These are phyloP conservation scores for Enhydra lutris DNA, from an alignment of 2,113 vertebrate genomes.

Conservation along the genomic window DNA sequence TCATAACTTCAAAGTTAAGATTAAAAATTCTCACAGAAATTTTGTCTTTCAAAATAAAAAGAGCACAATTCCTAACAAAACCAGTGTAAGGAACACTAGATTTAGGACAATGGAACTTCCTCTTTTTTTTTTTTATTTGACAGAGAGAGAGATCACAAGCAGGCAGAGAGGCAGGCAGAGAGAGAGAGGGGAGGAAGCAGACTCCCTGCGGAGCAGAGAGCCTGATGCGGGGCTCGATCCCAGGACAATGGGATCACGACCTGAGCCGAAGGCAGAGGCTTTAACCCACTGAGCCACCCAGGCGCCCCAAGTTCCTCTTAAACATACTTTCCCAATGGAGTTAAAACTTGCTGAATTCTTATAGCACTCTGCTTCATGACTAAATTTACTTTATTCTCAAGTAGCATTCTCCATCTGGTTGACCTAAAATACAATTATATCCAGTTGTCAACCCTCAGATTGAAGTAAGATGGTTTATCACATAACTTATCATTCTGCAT, in stretches of 20 bases:
- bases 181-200: no score
- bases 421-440: not conserved
- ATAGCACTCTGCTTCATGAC: not conserved
- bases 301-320: not conserved
- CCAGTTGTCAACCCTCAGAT: not conserved
- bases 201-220: no score
- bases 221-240: no score
- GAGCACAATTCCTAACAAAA: not conserved
- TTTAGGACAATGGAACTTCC: not conserved
- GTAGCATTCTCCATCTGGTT: not conserved
- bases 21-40: not conserved
- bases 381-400: not conserved
- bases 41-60: not conserved
- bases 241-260: no score
- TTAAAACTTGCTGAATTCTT: not conserved
- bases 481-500: not conserved
- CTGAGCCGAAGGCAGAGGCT: no score
- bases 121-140: not conserved
- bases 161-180: no score
- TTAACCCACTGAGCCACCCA: no score
- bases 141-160: no score
- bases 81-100: not conserved
- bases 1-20: not conserved
- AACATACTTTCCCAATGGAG: not conserved
- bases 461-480: not conserved